Base-by-base conservation (phyloP, 2,888 invertebrate species). In the Galeopsomyia nigrocyanea region DNA sequence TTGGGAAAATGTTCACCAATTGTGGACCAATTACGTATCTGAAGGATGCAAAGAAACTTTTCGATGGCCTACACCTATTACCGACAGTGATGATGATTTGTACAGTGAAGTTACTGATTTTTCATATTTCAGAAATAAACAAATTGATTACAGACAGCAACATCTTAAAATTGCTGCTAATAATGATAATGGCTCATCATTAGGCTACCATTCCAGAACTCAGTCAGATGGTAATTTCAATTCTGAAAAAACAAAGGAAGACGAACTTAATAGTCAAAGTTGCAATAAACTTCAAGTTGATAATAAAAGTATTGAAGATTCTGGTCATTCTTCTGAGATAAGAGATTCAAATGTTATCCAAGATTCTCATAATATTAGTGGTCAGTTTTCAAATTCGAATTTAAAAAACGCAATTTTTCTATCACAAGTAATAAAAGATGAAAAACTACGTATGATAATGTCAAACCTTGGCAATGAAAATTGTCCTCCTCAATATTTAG, bases 11-110 rank as follows among this genome's bases (percentile, higher is more conserved):
- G 81, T 86, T 65, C 68, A 77, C 69, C 79, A 82, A 66, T 50
- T 86, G 13, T 86, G 86, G 86, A 79, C 70, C n/a, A 77, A 77
- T 56, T 86, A 78, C 50, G 55, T 81, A 14, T 70, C 63, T 5
- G 65, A 76, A 60, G 82, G 81, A 21, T 79, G 77, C 17, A 77
- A 69, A 13, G n/a, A 68, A 10, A 79, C 69, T 31, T 86, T 84
- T 73, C 81, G 81, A 47, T 86, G 86, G 86, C 86, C 86, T n/a
- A 84, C 80, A 3, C 76, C 77, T 0, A 73, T 84, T 17, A 78
- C 82, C 14, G 84, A 85, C 47, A 85, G 83, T 58, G 84, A 86
- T 50, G 83, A 85, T 56, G 84, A 84, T 31, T 72, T 85, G 17
- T 78, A 74, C 47, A 82, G 81, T 64, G 83, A 82, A 77, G 61